Conservation (phyloP, 2,888 invertebrate genomes). For the Cerceris ruficornis region DNA sequence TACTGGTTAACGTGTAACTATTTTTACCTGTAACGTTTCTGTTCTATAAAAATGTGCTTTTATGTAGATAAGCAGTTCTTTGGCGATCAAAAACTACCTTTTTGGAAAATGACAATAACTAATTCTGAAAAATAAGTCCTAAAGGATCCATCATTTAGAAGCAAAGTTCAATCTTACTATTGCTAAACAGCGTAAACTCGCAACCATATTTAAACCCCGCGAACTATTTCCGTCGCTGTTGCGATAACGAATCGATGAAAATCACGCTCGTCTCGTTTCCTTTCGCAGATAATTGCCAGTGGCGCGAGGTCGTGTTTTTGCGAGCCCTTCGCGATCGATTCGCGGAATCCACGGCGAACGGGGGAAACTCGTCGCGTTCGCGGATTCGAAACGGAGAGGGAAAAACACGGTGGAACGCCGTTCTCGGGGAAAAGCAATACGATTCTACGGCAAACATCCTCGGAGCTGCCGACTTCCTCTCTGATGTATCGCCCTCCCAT, state of each 20-base stretch:
- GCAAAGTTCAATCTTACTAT: background rate
- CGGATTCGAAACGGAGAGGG: constrained; percentile 1
- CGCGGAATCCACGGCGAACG: constrained; percentile 31
- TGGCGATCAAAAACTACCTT: too few species aligned
- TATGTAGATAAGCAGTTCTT: too few species aligned
- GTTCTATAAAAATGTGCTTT: too few species aligned
- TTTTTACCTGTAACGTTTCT: too few species aligned
- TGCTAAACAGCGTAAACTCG: constrained; percentile 26
- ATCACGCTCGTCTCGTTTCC: constrained; percentile 40
- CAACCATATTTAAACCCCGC: constrained; percentile 47
- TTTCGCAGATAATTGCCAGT: constrained; percentile 47
- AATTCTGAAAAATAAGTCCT: too few species aligned
- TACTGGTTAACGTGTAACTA: too few species aligned
- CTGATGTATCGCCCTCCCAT: constrained; percentile 28
- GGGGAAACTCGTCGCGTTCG: constrained; percentile 29
- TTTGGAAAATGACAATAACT: too few species aligned
- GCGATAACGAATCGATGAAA: constrained; percentile 33
- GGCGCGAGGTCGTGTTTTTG: constrained; percentile 29
- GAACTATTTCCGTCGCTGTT: background rate
- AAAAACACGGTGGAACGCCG: constrained; percentile 32
- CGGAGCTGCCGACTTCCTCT: background rate
- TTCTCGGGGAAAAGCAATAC: constrained; percentile 18
- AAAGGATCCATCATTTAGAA: too few species aligned
- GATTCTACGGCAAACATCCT: too few species aligned
- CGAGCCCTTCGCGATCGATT: constrained; percentile 24